Percentiles rank a stretch among this genome's conserved stretches.
Conservation (phyloP, 2,797 vertebrate genomes). For the Denticeps clupeoides region DNA sequence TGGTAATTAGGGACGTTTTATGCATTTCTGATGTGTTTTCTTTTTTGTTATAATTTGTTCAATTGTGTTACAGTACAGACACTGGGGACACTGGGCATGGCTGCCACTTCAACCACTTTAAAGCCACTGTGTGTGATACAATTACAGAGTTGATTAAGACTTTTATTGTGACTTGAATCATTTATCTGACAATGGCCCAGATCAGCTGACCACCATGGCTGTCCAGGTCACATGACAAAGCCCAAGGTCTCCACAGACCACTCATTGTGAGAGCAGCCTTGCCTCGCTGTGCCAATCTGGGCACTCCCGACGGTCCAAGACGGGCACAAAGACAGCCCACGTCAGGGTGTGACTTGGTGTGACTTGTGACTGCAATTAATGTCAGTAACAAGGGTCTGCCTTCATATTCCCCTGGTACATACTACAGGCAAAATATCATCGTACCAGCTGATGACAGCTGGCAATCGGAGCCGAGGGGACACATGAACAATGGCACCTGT, state of each 20-base stretch:
- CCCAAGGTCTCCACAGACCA: constrained; percentile 26
- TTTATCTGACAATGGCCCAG: constrained; percentile 26
- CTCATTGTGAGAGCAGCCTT: constrained; percentile 28
- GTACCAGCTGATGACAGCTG: background rate
- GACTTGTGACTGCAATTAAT: constrained; percentile 53
- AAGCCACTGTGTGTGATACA: constrained; percentile 1
- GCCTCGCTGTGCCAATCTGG: constrained; percentile 23
- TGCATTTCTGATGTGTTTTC: no score
- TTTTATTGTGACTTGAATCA: background rate
- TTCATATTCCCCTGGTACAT: constrained; percentile 39
- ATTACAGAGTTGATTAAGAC: constrained; percentile 1
- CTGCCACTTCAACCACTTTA: no score
- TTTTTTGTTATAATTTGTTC: no score
- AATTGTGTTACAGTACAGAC: no score
- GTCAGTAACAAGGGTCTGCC: constrained; percentile 54
- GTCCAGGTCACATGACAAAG: constrained; percentile 28
- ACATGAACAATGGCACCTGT: no score
- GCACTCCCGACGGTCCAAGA: constrained; percentile 13
- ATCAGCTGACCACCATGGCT: constrained; percentile 30
- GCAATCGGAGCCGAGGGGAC: no score
- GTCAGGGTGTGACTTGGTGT: constrained; percentile 16
- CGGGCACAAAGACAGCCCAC: constrained; percentile 15
- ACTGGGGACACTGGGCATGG: no score
- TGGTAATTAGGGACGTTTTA: no score
- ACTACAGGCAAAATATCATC: no score